Conservation (phyloP, 2,797 vertebrate species). For the Gymnopithys bicolor region DNA sequence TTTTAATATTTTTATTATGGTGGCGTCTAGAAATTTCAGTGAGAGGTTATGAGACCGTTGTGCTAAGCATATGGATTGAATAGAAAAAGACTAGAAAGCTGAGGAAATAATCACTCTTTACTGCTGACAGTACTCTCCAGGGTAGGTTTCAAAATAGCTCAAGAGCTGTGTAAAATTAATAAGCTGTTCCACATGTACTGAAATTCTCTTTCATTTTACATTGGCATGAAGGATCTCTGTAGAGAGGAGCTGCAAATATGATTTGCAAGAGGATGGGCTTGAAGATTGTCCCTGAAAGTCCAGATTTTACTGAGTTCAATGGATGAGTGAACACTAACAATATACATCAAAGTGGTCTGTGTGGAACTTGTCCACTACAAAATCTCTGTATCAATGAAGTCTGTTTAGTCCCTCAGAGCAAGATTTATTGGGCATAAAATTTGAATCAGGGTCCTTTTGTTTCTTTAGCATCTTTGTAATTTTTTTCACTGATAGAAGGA, state of each 20-base stretch:
- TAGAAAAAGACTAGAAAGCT: constrained; percentile 43
- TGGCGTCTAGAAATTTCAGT: background rate
- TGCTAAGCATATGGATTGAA: constrained; percentile 19
- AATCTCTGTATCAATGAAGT: background rate
- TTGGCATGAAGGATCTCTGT: background rate
- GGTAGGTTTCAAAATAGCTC: constrained; percentile 65
- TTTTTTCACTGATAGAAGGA: background rate
- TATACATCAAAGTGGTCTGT: background rate
- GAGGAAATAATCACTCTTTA: constrained; percentile 52
- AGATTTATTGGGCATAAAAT: background rate
- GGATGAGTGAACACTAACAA: background rate
- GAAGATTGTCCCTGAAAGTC: background rate
- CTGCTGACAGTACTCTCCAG: constrained; percentile 53
- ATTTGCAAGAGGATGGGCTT: background rate
- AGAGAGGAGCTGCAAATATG: background rate
- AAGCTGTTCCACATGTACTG: constrained; percentile 32
- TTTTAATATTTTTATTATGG: constrained; percentile 1
- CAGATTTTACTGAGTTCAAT: background rate
- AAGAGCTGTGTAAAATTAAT: constrained; percentile 65
- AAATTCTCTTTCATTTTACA: constrained; percentile 27
- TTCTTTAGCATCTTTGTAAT: background rate
- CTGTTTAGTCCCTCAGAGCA: background rate
- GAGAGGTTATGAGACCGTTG: constrained; percentile 1
- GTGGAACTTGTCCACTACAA: background rate
- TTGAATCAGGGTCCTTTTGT: background rate